Percentiles rank a stretch among this genome's conserved stretches.
phyloP scores from a whole-genome alignment of 2,888 invertebrate genomes.

The Deilephila porcellus region DNA sequence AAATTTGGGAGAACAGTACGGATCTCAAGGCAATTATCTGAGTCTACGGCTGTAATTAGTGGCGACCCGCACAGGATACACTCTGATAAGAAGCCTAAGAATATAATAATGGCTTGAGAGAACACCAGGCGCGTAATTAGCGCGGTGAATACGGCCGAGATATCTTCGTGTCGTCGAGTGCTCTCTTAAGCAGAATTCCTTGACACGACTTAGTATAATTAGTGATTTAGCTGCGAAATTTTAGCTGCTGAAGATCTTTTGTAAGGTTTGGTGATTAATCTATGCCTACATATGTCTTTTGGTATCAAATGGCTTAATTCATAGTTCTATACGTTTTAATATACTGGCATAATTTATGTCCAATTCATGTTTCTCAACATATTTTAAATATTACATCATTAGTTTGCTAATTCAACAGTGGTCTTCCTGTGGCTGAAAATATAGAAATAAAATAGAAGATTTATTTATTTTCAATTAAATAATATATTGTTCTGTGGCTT shows the following conservation, averaged over 20 bases:
- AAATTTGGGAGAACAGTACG: slow-evolving; percentile 52
- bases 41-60: slow-evolving; percentile 67
- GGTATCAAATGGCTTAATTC: background rate
- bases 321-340: too few species aligned
- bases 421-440: too few species aligned
- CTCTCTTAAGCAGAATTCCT: background rate
- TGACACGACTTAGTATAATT: slow-evolving; percentile 9
- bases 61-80: slow-evolving; percentile 47
- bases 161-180: background rate
- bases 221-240: background rate
- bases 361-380: too few species aligned
- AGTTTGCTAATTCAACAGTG: too few species aligned
- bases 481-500: too few species aligned
- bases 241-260: background rate
- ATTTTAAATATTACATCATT: too few species aligned
- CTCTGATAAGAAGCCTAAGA: slow-evolving; percentile 29
- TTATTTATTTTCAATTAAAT: too few species aligned
- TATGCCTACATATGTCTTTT: background rate
- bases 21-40: slow-evolving; percentile 66
- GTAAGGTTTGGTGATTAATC: background rate
- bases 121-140: slow-evolving; percentile 15
- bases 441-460: too few species aligned
- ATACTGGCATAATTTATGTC: too few species aligned
- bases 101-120: slow-evolving; percentile 25
- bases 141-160: background rate